Evolutionary conservation across 2,113 vertebrate species (phyloP).

Genomic region (Athene cunicularia): DNA sequence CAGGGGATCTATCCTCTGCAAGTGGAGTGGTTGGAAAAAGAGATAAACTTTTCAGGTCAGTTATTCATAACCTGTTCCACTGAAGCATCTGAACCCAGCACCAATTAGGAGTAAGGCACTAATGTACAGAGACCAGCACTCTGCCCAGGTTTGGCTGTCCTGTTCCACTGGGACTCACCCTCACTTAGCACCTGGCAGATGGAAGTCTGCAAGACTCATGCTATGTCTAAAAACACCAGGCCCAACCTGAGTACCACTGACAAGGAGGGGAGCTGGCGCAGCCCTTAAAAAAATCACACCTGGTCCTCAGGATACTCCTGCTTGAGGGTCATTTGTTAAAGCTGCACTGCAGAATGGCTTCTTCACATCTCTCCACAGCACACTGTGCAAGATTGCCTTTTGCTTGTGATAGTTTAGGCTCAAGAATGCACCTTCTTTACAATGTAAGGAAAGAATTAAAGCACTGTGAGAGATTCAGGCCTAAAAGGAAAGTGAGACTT

Average conservation of each 20-base stretch:
- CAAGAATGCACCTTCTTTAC: slow-evolving; percentile 70
- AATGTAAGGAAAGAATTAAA: slow-evolving; percentile 6
- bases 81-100: background rate
- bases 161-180: background rate
- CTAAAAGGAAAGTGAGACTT: slow-evolving; percentile 90
- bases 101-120: background rate
- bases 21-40: background rate
- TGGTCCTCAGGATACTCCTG: background rate
- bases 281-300: background rate
- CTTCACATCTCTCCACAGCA: background rate
- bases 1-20: background rate
- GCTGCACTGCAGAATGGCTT: background rate
- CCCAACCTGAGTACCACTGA: background rate
- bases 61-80: background rate
- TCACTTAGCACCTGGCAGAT: background rate
- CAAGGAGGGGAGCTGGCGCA: background rate
- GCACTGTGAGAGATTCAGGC: slow-evolving; percentile 21
- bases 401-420: background rate
- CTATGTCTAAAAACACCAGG: accelerated
- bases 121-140: accelerated
- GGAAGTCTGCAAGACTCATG: background rate
- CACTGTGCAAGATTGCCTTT: background rate
- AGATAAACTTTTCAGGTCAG: background rate
- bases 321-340: background rate
- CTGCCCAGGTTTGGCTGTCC: background rate